Percentiles rank a stretch among this genome's conserved stretches.
These are phyloP conservation scores for Cirrhinus mrigala DNA, from an alignment of 2,797 vertebrate species.

Conservation along the genomic window DNA sequence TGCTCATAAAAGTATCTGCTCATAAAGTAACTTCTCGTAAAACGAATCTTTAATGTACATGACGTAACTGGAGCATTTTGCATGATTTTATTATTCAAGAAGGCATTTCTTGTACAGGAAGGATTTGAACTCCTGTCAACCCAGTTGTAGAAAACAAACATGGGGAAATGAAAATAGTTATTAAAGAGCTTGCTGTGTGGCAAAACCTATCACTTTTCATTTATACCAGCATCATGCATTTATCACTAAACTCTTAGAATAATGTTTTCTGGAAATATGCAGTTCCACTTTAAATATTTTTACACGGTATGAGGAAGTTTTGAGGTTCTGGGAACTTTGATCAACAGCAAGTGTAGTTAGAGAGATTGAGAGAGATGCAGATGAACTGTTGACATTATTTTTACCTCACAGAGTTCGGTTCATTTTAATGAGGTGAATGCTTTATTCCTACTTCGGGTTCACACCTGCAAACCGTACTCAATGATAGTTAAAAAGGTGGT, in stretches of 20 bases:
- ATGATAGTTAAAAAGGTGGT: not conserved
- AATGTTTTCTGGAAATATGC: not conserved
- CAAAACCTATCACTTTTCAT: not conserved
- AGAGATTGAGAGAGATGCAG: not conserved
- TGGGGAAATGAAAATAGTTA: not conserved
- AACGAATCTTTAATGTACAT: constrained; percentile 1
- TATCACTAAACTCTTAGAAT: not conserved
- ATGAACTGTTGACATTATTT: not conserved
- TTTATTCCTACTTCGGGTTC: not conserved
- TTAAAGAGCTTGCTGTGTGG: constrained; percentile 7
- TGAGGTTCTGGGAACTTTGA: constrained; percentile 4
- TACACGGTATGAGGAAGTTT: constrained; percentile 2
- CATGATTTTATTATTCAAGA: constrained; percentile 2
- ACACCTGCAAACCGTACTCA: not conserved
- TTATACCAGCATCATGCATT: not conserved
- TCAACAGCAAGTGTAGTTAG: not conserved
- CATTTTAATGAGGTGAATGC: not conserved
- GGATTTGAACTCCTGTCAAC: not conserved
- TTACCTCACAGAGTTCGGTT: not conserved
- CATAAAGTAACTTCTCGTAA: not conserved
- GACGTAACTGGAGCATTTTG: not conserved
- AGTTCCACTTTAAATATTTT: constrained; percentile 5
- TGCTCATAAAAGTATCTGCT: not conserved
- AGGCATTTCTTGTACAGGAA: not conserved
- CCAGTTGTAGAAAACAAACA: not conserved